phyloP scores from a whole-genome alignment of 2,888 invertebrate genomes.

The Plutella xylostella region DNA sequence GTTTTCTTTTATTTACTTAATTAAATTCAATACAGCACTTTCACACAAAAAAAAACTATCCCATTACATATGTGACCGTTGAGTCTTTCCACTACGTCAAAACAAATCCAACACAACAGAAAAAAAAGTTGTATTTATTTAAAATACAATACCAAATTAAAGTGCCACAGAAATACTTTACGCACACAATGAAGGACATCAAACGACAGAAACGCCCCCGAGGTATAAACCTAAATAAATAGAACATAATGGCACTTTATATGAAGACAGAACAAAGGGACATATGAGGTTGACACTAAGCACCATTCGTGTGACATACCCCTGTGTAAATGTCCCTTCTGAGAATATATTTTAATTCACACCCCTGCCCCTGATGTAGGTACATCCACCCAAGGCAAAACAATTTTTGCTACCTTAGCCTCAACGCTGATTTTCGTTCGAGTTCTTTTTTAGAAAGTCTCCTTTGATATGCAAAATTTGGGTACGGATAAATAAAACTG shows the following conservation, averaged over 20 bases:
- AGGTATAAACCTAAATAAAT: slow-evolving; percentile 2
- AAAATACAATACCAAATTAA: no score
- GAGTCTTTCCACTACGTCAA: no score
- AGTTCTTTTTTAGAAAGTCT: background rate
- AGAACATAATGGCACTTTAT: slow-evolving; percentile 25
- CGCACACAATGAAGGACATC: background rate
- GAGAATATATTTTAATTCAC: slow-evolving; percentile 60
- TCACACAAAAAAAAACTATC: no score
- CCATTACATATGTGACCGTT: no score
- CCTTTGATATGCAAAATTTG: slow-evolving; percentile 52
- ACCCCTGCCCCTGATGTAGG: slow-evolving; percentile 42
- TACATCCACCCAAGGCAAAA: slow-evolving; percentile 4
- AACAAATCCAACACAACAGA: no score
- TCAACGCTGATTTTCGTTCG: background rate
- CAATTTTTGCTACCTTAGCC: slow-evolving; percentile 9
- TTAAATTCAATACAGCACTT: no score
- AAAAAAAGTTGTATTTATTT: no score
- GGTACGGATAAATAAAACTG: no score
- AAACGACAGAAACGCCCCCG: slow-evolving; percentile 5
- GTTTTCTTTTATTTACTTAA: no score
- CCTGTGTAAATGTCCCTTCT: slow-evolving; percentile 42
- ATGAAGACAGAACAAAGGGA: slow-evolving; percentile 48
- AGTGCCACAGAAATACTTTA: background rate
- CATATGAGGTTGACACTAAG: slow-evolving; percentile 62
- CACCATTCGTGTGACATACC: slow-evolving; percentile 49